A percentile compares a stretch with the other conserved stretches of the same genome.
phyloP scores from a whole-genome alignment of 2,113 vertebrate genomes.

The Vireo altiloquus region DNA sequence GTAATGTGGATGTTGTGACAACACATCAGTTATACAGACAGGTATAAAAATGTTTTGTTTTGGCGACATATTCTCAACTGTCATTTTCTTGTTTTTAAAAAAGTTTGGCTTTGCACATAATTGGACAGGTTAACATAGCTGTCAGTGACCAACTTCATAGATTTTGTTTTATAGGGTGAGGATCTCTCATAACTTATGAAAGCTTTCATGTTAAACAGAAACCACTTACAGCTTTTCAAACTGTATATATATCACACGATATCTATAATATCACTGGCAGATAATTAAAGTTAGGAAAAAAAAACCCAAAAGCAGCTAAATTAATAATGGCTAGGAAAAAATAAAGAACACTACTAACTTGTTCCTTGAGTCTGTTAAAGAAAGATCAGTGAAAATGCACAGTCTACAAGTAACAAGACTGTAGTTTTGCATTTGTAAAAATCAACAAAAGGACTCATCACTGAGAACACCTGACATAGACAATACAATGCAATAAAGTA shows the following conservation, averaged over 20 bases:
- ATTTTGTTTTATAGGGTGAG: neutral
- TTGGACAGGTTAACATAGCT: neutral
- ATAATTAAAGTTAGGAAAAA: neutral
- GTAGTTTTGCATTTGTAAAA: neutral
- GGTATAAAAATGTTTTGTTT: neutral
- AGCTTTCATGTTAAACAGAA: neutral
- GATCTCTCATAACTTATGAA: neutral
- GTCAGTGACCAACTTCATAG: neutral
- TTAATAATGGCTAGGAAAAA: neutral
- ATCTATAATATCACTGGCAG: neutral
- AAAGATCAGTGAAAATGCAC: neutral
- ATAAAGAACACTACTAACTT: neutral
- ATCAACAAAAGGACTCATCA: neutral
- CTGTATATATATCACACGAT: neutral
- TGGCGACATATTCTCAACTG: neutral
- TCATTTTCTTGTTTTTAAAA: neutral
- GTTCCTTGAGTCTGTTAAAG: neutral
- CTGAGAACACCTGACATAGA: neutral
- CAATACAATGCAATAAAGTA: neutral
- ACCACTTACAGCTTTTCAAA: neutral
- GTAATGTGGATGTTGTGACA: neutral
- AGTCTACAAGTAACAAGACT: neutral
- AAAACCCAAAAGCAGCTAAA: rapidly evolving
- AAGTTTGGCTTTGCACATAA: neutral
- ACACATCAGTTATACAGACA: neutral